phyloP scores from a whole-genome alignment of 2,113 vertebrate genomes.

The Aepyceros melampus region DNA sequence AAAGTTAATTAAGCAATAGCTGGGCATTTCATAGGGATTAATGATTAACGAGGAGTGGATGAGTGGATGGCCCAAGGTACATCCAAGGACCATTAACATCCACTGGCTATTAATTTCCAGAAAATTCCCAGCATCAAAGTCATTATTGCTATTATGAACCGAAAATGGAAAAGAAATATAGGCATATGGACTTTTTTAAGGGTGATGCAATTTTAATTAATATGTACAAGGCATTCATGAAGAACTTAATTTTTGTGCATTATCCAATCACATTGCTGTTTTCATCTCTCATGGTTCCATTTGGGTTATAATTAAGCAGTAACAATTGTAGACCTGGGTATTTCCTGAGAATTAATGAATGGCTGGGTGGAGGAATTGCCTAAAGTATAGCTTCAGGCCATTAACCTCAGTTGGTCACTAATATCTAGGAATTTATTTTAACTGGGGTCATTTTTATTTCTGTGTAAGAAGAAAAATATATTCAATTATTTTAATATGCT shows the following conservation, averaged over 20 bases:
- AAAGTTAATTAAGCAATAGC: conserved; percentile 68
- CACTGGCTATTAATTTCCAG: conserved; percentile 67
- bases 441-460: conserved; percentile 58
- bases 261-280: conserved; percentile 47
- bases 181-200: conserved; percentile 49
- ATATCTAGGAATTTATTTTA: conserved; percentile 72
- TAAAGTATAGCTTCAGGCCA: conserved; percentile 76
- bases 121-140: conserved; percentile 67
- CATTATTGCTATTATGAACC: conserved; percentile 72
- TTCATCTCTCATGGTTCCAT: conserved; percentile 55
- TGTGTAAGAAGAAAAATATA: conserved; percentile 49
- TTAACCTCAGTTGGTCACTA: conserved; percentile 79
- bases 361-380: conserved; percentile 80
- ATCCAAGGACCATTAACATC: conserved; percentile 71
- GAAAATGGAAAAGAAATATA: conserved; percentile 64
- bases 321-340: conserved; percentile 68
- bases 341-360: conserved; percentile 82
- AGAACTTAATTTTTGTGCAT: conserved; percentile 52
- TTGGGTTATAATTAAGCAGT: conserved; percentile 62
- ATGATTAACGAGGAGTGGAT: conserved; percentile 57
- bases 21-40: conserved; percentile 62
- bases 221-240: conserved; percentile 53
- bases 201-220: conserved; percentile 34
- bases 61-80: conserved; percentile 62
- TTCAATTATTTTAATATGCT: conserved; percentile 46